Evolutionary conservation across 30 jellyfish, hydroid and myxozoan species (phyloP).

Genomic region (Turritopsis rubra): DNA sequence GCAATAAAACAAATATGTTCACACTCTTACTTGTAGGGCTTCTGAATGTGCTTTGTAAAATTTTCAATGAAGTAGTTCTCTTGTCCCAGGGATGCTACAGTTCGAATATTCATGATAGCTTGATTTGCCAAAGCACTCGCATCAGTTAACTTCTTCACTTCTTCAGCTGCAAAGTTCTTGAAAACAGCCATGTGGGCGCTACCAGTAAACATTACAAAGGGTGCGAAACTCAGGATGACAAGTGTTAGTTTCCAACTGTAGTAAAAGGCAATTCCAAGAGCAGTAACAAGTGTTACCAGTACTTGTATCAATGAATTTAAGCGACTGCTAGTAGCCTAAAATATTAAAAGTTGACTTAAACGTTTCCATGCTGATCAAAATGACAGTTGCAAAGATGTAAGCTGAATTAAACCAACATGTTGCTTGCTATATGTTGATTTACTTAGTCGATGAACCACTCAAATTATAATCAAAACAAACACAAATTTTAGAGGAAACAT

Average conservation of each 20-base stretch:
- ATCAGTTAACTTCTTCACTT: conserved; percentile 36
- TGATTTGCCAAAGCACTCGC: conserved; percentile 78
- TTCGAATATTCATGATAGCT: conserved; percentile 74
- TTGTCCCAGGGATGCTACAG: conserved; percentile 84
- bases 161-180: conserved; percentile 80
- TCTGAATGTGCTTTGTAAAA: conserved; percentile 26
- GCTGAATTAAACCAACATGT: too few species aligned
- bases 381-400: too few species aligned
- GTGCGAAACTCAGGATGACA: conserved; percentile 62
- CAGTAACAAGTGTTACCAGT: conserved; percentile 64
- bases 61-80: conserved; percentile 51
- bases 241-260: conserved; percentile 62
- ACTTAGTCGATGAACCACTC: too few species aligned
- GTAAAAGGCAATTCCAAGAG: conserved; percentile 59
- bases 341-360: neutral
- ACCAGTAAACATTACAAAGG: conserved; percentile 66
- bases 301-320: conserved; percentile 67
- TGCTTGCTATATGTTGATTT: too few species aligned
- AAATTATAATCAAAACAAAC: too few species aligned
- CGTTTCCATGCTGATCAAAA: too few species aligned
- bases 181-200: conserved; percentile 58
- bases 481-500: too few species aligned
- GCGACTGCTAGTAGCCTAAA: conserved; percentile 75
- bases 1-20: too few species aligned
- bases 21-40: conserved; percentile 50